These are phyloP conservation scores for Luscinia megarhynchos DNA, from an alignment of 2,797 vertebrate species.

Conservation along the genomic window DNA sequence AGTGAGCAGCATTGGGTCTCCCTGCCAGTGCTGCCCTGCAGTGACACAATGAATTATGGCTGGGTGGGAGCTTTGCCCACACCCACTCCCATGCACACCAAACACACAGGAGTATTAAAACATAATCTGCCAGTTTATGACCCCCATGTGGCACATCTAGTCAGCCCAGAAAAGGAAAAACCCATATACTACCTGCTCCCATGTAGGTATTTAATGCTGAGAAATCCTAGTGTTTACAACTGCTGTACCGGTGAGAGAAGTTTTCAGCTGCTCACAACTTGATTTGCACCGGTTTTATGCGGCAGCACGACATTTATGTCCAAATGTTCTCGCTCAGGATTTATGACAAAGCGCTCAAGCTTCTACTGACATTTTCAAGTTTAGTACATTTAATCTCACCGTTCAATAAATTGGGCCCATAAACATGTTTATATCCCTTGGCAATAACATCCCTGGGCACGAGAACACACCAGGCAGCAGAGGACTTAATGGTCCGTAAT, in stretches of 20 bases:
- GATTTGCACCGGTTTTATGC: not conserved
- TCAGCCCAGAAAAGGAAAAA: not conserved
- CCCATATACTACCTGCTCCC: not conserved
- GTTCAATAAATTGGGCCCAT: slow-evolving; percentile 13
- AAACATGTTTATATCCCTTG: slow-evolving; percentile 42
- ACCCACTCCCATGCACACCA: rapidly evolving
- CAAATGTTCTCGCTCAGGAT: not conserved
- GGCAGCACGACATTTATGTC: not conserved
- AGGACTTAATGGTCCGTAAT: slow-evolving; percentile 27
- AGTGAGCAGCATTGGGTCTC: rapidly evolving
- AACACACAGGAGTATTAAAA: not conserved
- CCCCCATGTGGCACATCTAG: not conserved
- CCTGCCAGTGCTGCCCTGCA: not conserved
- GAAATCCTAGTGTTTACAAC: not conserved
- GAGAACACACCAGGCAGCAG: not conserved
- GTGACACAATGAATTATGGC: not conserved
- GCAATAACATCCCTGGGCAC: not conserved
- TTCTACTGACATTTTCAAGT: slow-evolving; percentile 2
- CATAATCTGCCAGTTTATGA: not conserved
- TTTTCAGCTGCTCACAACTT: not conserved
- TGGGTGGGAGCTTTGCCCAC: not conserved
- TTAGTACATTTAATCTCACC: slow-evolving; percentile 27
- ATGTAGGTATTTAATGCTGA: not conserved
- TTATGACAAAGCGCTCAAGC: not conserved
- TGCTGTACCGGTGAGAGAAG: not conserved